A percentile compares a stretch with the other conserved stretches of the same genome.
Conservation (phyloP, 2,888 invertebrate species). For the Pilophorus perplexus region DNA sequence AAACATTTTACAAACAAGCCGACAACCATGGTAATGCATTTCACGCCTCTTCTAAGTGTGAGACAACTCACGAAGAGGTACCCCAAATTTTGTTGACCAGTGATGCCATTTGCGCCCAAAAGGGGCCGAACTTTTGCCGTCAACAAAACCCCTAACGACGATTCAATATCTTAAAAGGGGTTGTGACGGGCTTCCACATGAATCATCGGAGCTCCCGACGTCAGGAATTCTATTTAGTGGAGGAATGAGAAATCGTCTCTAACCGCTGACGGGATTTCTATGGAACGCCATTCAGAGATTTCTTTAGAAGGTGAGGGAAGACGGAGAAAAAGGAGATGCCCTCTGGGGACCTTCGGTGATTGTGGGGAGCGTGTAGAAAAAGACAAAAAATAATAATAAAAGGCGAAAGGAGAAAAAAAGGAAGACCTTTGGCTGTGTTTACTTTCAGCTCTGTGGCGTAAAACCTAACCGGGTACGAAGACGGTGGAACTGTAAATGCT, state of each 20-base stretch:
- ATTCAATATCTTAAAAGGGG: neutral
- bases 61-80: too few relatives aligned
- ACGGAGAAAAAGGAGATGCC: neutral
- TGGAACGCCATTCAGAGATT: slow-evolving; percentile 16
- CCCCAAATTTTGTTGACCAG: too few relatives aligned
- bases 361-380: neutral
- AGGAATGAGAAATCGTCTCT: slow-evolving; percentile 29
- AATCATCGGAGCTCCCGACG: slow-evolving; percentile 1
- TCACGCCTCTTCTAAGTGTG: too few relatives aligned
- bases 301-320: slow-evolving; percentile 10
- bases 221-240: slow-evolving; percentile 12
- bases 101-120: too few relatives aligned
- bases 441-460: slow-evolving; percentile 26
- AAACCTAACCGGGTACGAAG: slow-evolving; percentile 6
- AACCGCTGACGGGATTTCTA: slow-evolving; percentile 4
- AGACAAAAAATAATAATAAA: slow-evolving; percentile 6
- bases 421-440: slow-evolving; percentile 25
- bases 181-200: neutral
- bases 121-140: too few relatives aligned
- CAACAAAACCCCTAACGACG: neutral
- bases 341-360: slow-evolving; percentile 15
- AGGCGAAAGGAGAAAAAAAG: neutral
- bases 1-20: too few relatives aligned
- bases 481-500: slow-evolving; percentile 10
- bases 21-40: too few relatives aligned